Evolutionary conservation across 2,888 invertebrate species (phyloP).

Genomic region (Nomada ferruginata): DNA sequence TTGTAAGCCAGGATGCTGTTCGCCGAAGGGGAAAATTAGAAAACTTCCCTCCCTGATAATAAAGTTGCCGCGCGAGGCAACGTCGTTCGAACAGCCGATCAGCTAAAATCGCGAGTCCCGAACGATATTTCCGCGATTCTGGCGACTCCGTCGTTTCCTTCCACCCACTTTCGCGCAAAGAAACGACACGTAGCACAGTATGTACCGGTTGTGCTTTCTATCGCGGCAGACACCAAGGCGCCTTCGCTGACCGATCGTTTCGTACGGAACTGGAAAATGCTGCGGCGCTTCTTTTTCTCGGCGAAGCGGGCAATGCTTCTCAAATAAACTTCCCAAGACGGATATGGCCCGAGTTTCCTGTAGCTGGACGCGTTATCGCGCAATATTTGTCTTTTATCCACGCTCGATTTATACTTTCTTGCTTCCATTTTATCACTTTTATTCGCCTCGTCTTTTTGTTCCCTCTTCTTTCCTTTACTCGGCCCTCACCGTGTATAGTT

Average conservation of each 20-base stretch:
- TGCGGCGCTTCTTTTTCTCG: not conserved
- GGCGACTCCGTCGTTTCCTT: constrained; percentile 4
- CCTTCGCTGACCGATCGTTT: constrained; percentile 31
- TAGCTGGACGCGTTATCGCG: constrained; percentile 11
- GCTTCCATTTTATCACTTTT: not conserved
- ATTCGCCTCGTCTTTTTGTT: not conserved
- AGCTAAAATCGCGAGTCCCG: not conserved
- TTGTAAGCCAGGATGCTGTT: constrained; percentile 23
- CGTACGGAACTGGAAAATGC: constrained; percentile 14
- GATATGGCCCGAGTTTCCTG: not conserved
- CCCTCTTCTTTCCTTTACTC: no score
- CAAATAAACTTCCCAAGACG: constrained; percentile 35
- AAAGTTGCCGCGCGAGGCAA: constrained; percentile 35
- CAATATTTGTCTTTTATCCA: constrained; percentile 18
- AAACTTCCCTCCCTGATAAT: constrained; percentile 47
- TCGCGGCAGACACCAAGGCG: constrained; percentile 30
- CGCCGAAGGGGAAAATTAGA: constrained; percentile 51
- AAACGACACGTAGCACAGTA: not conserved
- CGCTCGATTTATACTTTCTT: constrained; percentile 3
- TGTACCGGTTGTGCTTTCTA: constrained; percentile 3
- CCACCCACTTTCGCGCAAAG: not conserved
- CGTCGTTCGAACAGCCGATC: constrained; percentile 43
- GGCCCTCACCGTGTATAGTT: no score
- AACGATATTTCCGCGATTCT: constrained; percentile 26
- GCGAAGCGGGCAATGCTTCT: constrained; percentile 4